phyloP scores from a whole-genome alignment of 2,797 vertebrate species.

The Ispidina picta region DNA sequence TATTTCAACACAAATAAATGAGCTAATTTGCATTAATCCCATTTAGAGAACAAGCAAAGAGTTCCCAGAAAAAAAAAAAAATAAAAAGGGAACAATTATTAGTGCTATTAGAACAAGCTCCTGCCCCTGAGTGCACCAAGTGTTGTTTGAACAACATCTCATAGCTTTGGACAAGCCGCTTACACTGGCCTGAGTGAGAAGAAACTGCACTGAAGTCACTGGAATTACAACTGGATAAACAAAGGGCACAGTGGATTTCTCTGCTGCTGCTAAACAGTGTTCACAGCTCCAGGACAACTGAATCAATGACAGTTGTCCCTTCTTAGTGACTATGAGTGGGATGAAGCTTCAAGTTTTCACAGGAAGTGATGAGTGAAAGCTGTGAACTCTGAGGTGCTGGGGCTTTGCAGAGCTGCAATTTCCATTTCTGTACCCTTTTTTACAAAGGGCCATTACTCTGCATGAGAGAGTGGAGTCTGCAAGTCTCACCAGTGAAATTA shows the following conservation, averaged over 20 bases:
- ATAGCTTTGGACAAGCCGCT: background rate
- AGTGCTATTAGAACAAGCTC: constrained; percentile 28
- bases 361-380: background rate
- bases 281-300: background rate
- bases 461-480: background rate
- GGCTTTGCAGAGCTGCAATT: background rate
- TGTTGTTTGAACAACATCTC: constrained; percentile 11
- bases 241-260: background rate
- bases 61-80: constrained; percentile 54
- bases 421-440: background rate
- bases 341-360: background rate
- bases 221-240: background rate
- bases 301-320: background rate
- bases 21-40: constrained; percentile 65
- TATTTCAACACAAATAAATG: constrained; percentile 56
- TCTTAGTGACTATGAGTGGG: background rate
- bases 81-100: constrained; percentile 38
- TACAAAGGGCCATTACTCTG: background rate
- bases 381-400: background rate
- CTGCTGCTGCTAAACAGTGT: background rate
- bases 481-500: background rate
- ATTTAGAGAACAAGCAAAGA: constrained; percentile 36
- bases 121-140: background rate
- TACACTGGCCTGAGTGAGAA: background rate
- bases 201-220: background rate